A percentile compares a stretch with the other conserved stretches of the same genome.
These are phyloP conservation scores for Podarcis lilfordi DNA, from an alignment of 2,797 vertebrate species.

Conservation along the genomic window DNA sequence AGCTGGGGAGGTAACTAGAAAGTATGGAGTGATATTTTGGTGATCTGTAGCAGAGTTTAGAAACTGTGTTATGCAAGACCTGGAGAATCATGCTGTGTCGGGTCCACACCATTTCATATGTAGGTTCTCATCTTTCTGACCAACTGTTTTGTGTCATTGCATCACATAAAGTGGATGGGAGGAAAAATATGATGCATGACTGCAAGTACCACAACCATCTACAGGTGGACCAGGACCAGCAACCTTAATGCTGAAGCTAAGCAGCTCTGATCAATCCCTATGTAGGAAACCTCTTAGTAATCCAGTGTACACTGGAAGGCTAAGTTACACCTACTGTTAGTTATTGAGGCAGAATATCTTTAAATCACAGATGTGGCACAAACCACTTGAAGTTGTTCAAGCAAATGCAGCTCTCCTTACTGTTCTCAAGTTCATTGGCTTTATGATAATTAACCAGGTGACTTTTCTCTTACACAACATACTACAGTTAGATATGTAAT, in stretches of 20 bases:
- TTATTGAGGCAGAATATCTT: constrained; percentile 15
- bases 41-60: background rate
- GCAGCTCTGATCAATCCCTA: background rate
- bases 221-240: background rate
- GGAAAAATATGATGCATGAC: background rate
- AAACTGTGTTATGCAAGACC: background rate
- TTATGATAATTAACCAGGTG: background rate
- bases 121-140: background rate
- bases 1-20: background rate
- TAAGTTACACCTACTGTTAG: background rate
- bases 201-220: background rate
- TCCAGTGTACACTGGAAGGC: background rate
- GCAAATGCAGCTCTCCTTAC: background rate
- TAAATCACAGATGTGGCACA: constrained; percentile 27
- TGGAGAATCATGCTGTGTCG: too few relatives aligned
- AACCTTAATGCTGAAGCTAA: background rate
- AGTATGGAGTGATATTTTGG: background rate
- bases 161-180: background rate
- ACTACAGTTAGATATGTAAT: constrained; percentile 8
- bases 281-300: background rate
- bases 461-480: background rate
- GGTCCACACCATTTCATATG: background rate
- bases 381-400: background rate
- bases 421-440: background rate
- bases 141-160: background rate